Evolutionary conservation across 2,113 vertebrate genomes (phyloP).

Genomic region (Mesembrinibis cayennensis): DNA sequence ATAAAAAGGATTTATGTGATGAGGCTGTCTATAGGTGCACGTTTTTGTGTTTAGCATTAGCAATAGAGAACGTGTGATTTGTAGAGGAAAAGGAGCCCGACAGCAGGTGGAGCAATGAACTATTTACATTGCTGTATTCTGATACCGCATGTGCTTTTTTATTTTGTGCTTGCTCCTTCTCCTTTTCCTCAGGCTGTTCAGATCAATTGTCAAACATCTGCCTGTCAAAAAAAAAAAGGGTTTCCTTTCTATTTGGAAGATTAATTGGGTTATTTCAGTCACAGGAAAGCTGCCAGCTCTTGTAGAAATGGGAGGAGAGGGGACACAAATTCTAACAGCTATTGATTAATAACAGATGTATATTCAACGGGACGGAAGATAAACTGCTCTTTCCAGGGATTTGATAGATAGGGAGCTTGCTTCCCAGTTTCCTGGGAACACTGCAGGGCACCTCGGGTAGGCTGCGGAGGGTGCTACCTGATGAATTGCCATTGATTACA

Average conservation of each 20-base stretch:
- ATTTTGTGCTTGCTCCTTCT: neutral
- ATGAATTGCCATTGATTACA: slow-evolving; percentile 15
- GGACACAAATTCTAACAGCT: slow-evolving; percentile 26
- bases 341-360: slow-evolving; percentile 39
- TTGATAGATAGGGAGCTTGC: neutral
- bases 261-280: slow-evolving; percentile 42
- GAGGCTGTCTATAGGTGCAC: neutral
- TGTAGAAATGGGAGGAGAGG: slow-evolving; percentile 2
- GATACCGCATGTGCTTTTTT: neutral
- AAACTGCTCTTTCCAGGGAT: neutral
- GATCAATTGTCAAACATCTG: slow-evolving; percentile 36
- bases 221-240: neutral
- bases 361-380: neutral
- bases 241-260: slow-evolving; percentile 7
- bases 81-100: neutral
- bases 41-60: neutral
- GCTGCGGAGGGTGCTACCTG: neutral
- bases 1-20: neutral
- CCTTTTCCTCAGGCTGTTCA: neutral
- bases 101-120: slow-evolving; percentile 56
- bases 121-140: neutral
- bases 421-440: neutral
- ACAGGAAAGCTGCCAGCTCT: neutral
- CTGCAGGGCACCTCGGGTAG: neutral
- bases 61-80: accelerated